Conservation (phyloP, 2,888 invertebrate species). For the Argyresthia albistria region DNA sequence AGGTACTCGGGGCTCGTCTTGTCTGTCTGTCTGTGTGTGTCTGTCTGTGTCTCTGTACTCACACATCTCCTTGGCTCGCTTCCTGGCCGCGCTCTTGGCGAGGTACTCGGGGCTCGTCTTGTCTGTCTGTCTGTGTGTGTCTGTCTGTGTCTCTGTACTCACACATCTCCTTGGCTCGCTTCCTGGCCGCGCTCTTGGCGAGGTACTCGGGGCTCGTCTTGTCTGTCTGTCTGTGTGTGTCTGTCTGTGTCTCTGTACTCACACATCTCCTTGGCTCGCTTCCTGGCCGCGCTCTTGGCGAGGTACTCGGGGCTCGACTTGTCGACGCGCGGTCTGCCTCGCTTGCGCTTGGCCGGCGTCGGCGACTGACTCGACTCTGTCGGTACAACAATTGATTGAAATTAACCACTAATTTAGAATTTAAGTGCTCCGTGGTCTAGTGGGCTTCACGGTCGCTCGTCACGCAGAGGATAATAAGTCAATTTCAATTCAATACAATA, state of each 20-base stretch:
- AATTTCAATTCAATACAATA: no score
- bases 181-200: slow-evolving; percentile 52
- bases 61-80: slow-evolving; percentile 55
- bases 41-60: no score
- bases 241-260: slow-evolving; percentile 40
- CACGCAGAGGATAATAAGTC: no score
- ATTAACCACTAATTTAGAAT: no score
- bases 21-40: no score
- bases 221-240: no score
- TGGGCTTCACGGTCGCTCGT: no score
- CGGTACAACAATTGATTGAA: not conserved
- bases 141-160: no score
- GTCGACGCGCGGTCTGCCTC: slow-evolving; percentile 54
- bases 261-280: slow-evolving; percentile 55
- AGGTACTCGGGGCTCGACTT: slow-evolving; percentile 59
- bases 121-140: no score
- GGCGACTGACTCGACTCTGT: slow-evolving; percentile 28
- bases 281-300: slow-evolving; percentile 51
- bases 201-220: slow-evolving; percentile 59
- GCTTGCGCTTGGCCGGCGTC: slow-evolving; percentile 38
- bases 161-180: slow-evolving; percentile 55
- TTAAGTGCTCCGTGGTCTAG: no score
- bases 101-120: slow-evolving; percentile 59
- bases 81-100: slow-evolving; percentile 52
- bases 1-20: slow-evolving; percentile 59